Conservation (phyloP, 1,140 invertebrate species). For the Periplaneta americana region DNA sequence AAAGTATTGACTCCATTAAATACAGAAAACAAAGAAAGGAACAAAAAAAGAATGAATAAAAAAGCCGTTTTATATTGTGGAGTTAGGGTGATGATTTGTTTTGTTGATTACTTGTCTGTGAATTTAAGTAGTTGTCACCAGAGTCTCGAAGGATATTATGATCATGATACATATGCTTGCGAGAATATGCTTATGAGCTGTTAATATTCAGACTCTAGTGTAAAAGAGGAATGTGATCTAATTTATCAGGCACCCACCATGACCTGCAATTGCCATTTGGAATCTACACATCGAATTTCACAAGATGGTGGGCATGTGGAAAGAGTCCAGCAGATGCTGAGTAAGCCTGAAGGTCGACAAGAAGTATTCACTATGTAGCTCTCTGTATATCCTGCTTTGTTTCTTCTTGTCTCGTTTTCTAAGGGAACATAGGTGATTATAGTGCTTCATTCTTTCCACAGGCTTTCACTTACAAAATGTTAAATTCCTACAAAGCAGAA, state of each 20-base stretch:
- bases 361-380: background rate
- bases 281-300: background rate
- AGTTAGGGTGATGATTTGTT: too few relatives aligned
- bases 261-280: background rate
- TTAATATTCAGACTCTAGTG: too few relatives aligned
- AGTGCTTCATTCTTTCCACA: background rate
- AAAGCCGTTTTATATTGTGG: too few relatives aligned
- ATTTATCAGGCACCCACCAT: background rate
- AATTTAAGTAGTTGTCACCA: too few relatives aligned
- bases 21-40: too few relatives aligned
- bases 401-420: background rate
- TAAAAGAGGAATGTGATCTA: background rate
- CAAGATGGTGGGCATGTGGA: background rate
- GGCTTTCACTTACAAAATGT: background rate
- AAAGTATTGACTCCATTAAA: too few relatives aligned
- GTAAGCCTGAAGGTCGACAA: background rate
- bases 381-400: background rate
- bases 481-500: background rate
- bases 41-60: too few relatives aligned
- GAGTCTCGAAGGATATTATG: too few relatives aligned
- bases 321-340: background rate
- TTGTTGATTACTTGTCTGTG: too few relatives aligned
- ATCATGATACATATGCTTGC: too few relatives aligned
- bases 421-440: background rate
- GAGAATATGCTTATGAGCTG: too few relatives aligned